Percentiles rank a stretch among this genome's conserved stretches.
Conservation (phyloP, 2,113 vertebrate species). For the Heterotis niloticus region DNA sequence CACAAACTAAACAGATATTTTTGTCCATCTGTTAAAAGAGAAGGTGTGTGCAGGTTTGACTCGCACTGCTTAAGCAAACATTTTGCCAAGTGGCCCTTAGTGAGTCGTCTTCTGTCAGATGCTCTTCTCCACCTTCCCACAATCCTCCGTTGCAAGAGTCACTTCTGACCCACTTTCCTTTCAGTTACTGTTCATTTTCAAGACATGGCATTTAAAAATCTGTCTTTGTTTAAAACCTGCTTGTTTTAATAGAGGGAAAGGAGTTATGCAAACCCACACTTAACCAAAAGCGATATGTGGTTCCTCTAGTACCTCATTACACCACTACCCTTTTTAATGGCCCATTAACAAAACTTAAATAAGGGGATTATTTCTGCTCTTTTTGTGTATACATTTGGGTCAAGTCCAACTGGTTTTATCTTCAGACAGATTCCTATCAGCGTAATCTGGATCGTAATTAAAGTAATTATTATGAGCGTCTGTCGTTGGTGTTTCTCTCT, state of each 20-base stretch:
- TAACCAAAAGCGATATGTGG: constrained; percentile 7
- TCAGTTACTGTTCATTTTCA: constrained; percentile 12
- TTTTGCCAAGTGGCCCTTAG: no score
- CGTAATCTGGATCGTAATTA: constrained; percentile 32
- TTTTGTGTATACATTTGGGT: constrained; percentile 23
- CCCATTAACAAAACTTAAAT: constrained; percentile 27
- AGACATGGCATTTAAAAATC: constrained; percentile 9
- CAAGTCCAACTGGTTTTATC: constrained; percentile 30
- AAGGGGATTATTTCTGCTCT: constrained; percentile 24
- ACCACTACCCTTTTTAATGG: constrained; percentile 21
- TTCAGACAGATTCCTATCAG: constrained; percentile 35
- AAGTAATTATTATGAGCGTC: constrained; percentile 31
- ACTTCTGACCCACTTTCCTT: not conserved
- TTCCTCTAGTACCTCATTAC: constrained; percentile 6
- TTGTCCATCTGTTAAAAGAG: no score
- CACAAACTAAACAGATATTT: no score
- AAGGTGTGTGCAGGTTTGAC: no score
- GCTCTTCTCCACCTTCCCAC: not conserved
- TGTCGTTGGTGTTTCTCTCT: constrained; percentile 6
- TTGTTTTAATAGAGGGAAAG: constrained; percentile 13
- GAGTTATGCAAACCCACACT: not conserved
- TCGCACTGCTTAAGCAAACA: no score
- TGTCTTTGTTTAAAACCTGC: not conserved
- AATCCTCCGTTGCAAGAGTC: not conserved
- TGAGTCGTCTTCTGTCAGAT: not conserved